Percentiles rank a stretch among this genome's conserved stretches.
phyloP scores from a whole-genome alignment of 2,888 invertebrate genomes.

The Acleris literana region DNA sequence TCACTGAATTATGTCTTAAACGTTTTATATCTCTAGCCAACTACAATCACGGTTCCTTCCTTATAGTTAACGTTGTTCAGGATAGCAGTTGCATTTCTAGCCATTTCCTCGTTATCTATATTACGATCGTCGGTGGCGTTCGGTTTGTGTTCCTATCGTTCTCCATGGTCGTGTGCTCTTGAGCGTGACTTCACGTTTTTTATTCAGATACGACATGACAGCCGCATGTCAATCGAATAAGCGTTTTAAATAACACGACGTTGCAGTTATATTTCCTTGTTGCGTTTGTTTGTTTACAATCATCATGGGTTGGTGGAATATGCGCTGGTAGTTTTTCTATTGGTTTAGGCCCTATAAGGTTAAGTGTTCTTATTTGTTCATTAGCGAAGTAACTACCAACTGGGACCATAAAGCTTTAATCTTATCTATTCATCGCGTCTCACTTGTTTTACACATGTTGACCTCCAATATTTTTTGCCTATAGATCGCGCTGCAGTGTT shows the following conservation, averaged over 20 bases:
- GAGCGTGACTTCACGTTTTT: constrained; percentile 63
- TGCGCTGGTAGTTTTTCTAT: not conserved
- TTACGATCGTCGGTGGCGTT: constrained; percentile 41
- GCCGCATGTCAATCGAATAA: constrained; percentile 40
- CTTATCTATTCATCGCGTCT: constrained; percentile 28
- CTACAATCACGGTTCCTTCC: constrained; percentile 4
- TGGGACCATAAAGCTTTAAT: constrained; percentile 10
- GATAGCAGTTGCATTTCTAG: constrained; percentile 23
- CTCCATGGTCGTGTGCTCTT: constrained; percentile 54
- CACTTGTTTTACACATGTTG: constrained; percentile 30
- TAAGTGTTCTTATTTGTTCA: not conserved
- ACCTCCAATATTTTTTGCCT: constrained; percentile 37
- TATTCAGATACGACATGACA: constrained; percentile 40
- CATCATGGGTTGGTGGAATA: constrained; percentile 1
- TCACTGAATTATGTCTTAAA: constrained; percentile 4
- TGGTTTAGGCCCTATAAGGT: not conserved
- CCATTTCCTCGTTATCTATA: constrained; percentile 40
- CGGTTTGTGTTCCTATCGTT: constrained; percentile 38
- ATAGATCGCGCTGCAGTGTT: constrained; percentile 42
- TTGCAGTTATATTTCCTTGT: constrained; percentile 33
- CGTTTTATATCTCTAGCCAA: not conserved
- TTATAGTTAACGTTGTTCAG: constrained; percentile 19
- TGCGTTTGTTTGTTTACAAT: constrained; percentile 18
- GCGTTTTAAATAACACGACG: constrained; percentile 39
- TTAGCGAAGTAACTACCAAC: constrained; percentile 5